phyloP scores from a whole-genome alignment of 2,888 invertebrate genomes.

The Liopterus haemorrhoidalis region DNA sequence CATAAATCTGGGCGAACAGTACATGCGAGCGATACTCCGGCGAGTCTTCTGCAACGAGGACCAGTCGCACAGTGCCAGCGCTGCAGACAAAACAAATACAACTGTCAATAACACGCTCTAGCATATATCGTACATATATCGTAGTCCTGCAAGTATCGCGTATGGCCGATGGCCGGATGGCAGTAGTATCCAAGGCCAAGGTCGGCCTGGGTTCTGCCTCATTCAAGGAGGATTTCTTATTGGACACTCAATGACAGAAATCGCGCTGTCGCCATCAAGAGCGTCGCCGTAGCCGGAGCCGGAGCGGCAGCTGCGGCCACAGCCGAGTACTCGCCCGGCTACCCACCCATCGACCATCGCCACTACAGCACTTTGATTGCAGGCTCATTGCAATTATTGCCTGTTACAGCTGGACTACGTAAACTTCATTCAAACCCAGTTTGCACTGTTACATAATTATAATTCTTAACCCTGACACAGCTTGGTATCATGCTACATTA shows the following conservation, averaged over 20 bases:
- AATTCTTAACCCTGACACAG: no score
- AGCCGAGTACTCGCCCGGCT: no score
- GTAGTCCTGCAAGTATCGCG: constrained; percentile 14
- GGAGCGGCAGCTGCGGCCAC: constrained; percentile 32
- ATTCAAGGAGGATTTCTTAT: constrained; percentile 29
- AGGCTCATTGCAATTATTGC: no score
- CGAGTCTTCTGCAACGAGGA: constrained; percentile 73
- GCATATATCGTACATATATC: background rate
- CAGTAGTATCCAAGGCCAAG: constrained; percentile 36
- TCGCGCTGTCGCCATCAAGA: constrained; percentile 29
- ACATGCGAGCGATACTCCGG: constrained; percentile 69
- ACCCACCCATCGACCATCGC: no score
- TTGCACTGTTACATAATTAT: no score
- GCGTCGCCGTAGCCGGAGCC: constrained; percentile 32
- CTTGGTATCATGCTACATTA: no score
- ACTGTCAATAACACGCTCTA: constrained; percentile 27
- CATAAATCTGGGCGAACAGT: constrained; percentile 73
- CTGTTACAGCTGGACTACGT: no score
- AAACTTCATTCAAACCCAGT: no score
- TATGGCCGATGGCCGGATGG: constrained; percentile 28
- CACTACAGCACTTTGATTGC: no score
- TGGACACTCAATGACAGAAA: constrained; percentile 36
- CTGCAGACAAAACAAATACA: constrained; percentile 51
- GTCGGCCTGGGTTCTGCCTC: constrained; percentile 31
- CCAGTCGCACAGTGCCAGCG: constrained; percentile 83